Evolutionary conservation across 1,140 invertebrate species (phyloP).

Genomic region (Sitophilus oryzae): DNA sequence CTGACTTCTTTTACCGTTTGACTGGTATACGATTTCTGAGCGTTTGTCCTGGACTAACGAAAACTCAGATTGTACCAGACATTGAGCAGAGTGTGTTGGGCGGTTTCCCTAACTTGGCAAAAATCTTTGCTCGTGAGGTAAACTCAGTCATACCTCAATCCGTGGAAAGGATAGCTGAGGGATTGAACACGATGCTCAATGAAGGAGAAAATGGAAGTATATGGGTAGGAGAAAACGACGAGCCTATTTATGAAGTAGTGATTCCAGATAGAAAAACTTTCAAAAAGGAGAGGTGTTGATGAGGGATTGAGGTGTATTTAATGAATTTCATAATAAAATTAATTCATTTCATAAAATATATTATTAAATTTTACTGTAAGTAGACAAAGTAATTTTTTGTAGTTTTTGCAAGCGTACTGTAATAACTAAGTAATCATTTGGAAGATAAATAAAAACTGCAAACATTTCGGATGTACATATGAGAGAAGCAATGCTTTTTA

Average conservation of each 20-base stretch:
- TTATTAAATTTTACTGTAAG: no score
- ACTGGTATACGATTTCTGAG: conserved; percentile 46
- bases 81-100: conserved; percentile 24
- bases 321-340: no score
- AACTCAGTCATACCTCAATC: conserved; percentile 31
- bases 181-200: conserved; percentile 47
- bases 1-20: conserved; percentile 35
- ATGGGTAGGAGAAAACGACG: conserved; percentile 48
- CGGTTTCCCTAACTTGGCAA: conserved; percentile 19
- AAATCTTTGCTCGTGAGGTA: conserved; percentile 5
- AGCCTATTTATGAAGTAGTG: conserved; percentile 48
- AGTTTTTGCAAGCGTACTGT: no score
- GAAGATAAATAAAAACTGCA: no score
- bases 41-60: conserved; percentile 42
- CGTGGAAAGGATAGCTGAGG: conserved; percentile 45
- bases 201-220: conserved; percentile 49
- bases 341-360: no score
- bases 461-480: no score
- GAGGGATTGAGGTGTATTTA: no score
- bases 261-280: conserved; percentile 39
- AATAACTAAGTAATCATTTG: no score
- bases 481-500: no score
- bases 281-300: not conserved
- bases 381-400: no score
- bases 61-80: conserved; percentile 38